phyloP scores from a whole-genome alignment of 1,140 invertebrate species.

The Latrodectus geometricus region DNA sequence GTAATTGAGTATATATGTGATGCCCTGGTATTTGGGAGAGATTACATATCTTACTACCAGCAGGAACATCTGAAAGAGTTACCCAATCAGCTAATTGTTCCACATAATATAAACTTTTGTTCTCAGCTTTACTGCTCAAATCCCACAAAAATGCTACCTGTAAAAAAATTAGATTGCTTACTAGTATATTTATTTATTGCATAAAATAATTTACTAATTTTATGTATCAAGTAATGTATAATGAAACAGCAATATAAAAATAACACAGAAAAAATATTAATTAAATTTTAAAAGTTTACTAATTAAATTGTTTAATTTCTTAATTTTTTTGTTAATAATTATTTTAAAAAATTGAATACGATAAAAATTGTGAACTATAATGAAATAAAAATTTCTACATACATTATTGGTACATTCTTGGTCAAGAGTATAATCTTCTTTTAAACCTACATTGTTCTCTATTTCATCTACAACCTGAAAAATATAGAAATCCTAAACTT shows the following conservation, averaged over 20 bases:
- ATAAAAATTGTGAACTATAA: no score
- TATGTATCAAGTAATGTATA: neutral
- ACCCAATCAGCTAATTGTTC: slow-evolving; percentile 39
- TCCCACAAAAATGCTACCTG: slow-evolving; percentile 31
- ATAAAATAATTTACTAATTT: neutral
- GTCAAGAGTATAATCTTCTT: no score
- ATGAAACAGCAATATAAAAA: neutral
- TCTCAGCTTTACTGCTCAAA: slow-evolving; percentile 28
- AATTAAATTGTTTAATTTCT: no score
- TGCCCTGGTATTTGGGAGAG: slow-evolving; percentile 46
- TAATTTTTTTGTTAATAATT: no score
- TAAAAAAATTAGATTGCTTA: neutral
- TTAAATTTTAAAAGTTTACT: no score
- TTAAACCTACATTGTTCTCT: no score
- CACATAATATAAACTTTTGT: slow-evolving; percentile 36
- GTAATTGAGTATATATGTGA: slow-evolving; percentile 37
- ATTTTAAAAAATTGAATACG: no score
- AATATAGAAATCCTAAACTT: no score
- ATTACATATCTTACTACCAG: slow-evolving; percentile 31
- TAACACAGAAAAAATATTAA: neutral
- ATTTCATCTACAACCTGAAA: no score
- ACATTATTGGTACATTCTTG: no score
- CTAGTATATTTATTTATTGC: no score
- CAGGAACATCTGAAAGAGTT: slow-evolving; percentile 11
- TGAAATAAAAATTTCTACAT: no score